Evolutionary conservation across 2,113 vertebrate species (phyloP), one percentile per base, ranked within the genome.

Genomic region (Grus americana): DNA sequence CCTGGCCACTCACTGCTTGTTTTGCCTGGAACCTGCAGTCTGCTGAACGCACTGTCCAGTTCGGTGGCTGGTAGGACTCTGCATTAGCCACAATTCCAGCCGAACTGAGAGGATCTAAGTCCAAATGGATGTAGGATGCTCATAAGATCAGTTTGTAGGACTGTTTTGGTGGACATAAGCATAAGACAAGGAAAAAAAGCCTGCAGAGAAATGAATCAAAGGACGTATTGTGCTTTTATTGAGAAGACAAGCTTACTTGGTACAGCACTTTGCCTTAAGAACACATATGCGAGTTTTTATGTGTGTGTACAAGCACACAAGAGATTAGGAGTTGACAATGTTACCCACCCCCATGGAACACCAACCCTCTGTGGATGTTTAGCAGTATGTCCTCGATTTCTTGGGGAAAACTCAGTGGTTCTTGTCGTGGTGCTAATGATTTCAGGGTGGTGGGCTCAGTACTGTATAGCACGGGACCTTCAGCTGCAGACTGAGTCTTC

Each of bases 391-490:
- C 32, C 40, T 50, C 2, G 1, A 13, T 63, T 71, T 71, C 70
- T 50, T 38, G 54, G 62, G 27, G 50, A 12, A 82, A 75, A 40
- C 30, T 2, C 34, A 30, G 15, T 32, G 47, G 22, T 30, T 36
- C 38, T 40, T 18, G 8, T 44, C 2, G 4, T 7, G 23, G 6
- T 12, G 14, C 2, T 10, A 4, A 10, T 8, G 27, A 6, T 20
- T n/a, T 54, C 15, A 23, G n/a, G 47, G 52, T 24, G 5, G 15
- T 8, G 61, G 38, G 20, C 38, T 92, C 24, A 2, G 38, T 5
- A 12, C 42, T 32, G 0, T 0, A 0, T 9, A 9, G 15, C 5
- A 0, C 10, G 54, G 44, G n/a, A 52, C 36, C 66, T 32, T 12
- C 5, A 15, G 24, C 71, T 57, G 12, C 49, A 4, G 6, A 2